Evolutionary conservation across 1,140 invertebrate species (phyloP).

Genomic region (Melanaphis sacchari): DNA sequence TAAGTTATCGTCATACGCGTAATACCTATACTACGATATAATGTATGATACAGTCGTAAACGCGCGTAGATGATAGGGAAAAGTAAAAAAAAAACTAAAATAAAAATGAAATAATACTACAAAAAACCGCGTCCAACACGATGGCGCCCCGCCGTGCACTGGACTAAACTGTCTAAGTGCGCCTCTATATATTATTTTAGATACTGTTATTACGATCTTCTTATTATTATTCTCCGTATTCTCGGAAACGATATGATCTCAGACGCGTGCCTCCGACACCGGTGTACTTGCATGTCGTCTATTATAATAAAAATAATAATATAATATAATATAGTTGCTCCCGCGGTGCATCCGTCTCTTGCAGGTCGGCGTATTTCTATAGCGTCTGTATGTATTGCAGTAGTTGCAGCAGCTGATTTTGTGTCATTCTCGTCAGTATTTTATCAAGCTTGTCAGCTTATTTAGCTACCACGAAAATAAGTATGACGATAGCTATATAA

Average conservation of each 20-base stretch:
- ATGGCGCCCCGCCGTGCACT: neutral
- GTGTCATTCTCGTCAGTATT: neutral
- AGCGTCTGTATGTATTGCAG: neutral
- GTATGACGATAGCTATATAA: no score
- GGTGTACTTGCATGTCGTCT: neutral
- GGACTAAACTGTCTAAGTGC: neutral
- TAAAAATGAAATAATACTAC: slow-evolving; percentile 15
- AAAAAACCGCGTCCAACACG: neutral
- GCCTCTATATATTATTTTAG: neutral
- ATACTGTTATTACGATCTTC: neutral
- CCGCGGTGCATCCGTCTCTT: neutral
- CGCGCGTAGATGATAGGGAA: neutral
- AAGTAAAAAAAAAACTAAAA: neutral
- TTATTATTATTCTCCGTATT: slow-evolving; percentile 22
- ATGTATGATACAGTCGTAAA: neutral
- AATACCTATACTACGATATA: neutral
- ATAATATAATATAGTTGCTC: neutral
- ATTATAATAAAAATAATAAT: neutral
- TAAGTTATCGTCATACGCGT: neutral
- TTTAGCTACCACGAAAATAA: no score
- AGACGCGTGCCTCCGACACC: slow-evolving; percentile 42
- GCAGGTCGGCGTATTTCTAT: no score
- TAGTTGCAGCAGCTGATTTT: neutral
- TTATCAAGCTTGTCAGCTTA: neutral
- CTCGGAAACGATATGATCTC: slow-evolving; percentile 39